Evolutionary conservation across 2,797 vertebrate genomes (phyloP).

Genomic region (Cirrhinus molitorella): DNA sequence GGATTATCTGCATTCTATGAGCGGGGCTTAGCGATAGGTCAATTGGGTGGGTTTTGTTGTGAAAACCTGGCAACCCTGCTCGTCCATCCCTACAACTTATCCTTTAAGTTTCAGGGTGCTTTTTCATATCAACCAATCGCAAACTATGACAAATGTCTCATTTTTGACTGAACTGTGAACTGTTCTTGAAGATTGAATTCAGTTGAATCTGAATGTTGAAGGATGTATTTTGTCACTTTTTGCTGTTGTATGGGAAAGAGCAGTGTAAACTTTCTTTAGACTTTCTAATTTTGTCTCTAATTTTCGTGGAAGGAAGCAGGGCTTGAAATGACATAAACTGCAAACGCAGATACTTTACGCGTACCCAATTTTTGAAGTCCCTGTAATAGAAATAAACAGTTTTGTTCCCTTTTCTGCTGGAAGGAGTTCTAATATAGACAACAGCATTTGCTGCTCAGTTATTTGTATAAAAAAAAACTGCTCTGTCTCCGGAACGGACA

Average conservation of each 20-base stretch:
- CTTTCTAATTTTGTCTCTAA: neutral
- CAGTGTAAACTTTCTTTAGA: neutral
- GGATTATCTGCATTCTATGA: too few relatives aligned
- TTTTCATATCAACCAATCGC: neutral
- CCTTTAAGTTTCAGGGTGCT: neutral
- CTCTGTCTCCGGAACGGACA: neutral
- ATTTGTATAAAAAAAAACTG: neutral
- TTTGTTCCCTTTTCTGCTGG: conserved; percentile 1
- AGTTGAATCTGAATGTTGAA: neutral
- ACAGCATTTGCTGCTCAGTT: neutral
- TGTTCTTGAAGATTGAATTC: too few relatives aligned
- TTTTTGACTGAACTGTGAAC: neutral
- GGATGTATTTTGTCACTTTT: neutral
- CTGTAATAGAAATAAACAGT: neutral
- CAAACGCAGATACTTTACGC: neutral
- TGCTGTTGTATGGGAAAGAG: neutral
- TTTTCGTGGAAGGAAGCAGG: neutral
- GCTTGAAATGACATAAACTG: neutral
- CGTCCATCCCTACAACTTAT: too few relatives aligned
- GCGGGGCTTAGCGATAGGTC: too few relatives aligned
- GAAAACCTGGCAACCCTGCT: too few relatives aligned
- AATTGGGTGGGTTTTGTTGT: too few relatives aligned
- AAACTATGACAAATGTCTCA: neutral
- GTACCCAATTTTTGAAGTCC: neutral
- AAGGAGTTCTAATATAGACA: neutral